Conservation (phyloP, 2,888 invertebrate genomes). For the Conchocele bisecta region DNA sequence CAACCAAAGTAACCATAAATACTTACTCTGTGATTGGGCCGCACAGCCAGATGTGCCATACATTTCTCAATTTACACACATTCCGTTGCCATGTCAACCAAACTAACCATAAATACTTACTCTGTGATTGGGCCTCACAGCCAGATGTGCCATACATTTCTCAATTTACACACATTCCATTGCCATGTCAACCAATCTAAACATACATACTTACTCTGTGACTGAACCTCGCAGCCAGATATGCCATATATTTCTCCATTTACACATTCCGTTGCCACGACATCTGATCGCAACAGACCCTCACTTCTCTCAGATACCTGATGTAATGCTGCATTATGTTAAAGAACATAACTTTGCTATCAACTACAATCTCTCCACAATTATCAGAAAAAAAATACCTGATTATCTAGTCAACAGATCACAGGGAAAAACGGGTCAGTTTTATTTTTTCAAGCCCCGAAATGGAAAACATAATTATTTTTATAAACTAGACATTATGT, state of each 20-base stretch:
- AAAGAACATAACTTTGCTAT: too few species aligned
- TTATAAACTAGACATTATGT: too few species aligned
- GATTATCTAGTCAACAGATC: too few species aligned
- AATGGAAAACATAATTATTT: too few species aligned
- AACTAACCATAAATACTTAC: background rate
- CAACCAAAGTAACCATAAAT: too few species aligned
- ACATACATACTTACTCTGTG: slow-evolving; percentile 1
- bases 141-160: slow-evolving; percentile 3
- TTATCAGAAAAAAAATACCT: too few species aligned
- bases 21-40: too few species aligned
- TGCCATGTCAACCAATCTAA: background rate
- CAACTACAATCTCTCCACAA: too few species aligned
- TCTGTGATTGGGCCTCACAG: background rate
- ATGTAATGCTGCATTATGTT: background rate
- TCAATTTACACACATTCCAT: background rate
- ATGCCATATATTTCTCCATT: slow-evolving; percentile 6
- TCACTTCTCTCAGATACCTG: background rate
- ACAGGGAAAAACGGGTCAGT: too few species aligned
- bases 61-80: background rate
- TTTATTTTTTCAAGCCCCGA: too few species aligned
- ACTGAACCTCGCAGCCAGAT: background rate
- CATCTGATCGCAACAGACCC: background rate
- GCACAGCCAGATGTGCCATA: too few species aligned
- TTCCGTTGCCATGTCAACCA: background rate
- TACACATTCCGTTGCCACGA: background rate